Percentiles rank a stretch among this genome's conserved stretches.
Conservation (phyloP, 2,797 vertebrate genomes). For the Diceros bicornis region DNA sequence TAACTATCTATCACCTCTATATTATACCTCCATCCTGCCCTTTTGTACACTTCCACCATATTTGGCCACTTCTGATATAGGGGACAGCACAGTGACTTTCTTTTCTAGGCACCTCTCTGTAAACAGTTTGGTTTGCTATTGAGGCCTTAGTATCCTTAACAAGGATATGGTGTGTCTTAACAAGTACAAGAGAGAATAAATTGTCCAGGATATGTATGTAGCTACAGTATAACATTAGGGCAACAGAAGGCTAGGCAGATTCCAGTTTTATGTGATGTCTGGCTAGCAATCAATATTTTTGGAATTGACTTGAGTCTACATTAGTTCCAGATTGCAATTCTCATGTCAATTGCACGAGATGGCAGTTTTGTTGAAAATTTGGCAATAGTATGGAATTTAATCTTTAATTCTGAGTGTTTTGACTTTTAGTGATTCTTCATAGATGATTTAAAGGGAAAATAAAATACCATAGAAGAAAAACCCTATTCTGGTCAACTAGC, state of each 20-base stretch:
- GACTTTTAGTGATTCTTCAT: slow-evolving; percentile 33
- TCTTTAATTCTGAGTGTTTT: slow-evolving; percentile 40
- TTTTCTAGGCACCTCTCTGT: neutral
- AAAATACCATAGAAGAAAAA: slow-evolving; percentile 5
- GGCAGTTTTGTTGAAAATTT: slow-evolving; percentile 7
- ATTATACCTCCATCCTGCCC: neutral
- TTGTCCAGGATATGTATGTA: neutral
- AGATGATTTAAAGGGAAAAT: neutral
- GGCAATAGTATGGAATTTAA: neutral
- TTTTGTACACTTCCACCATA: too few species aligned
- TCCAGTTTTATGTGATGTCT: neutral
- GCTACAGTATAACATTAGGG: neutral
- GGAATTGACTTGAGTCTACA: neutral
- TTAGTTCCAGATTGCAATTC: slow-evolving; percentile 7
- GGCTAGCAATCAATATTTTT: slow-evolving; percentile 30
- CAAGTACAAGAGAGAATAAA: neutral
- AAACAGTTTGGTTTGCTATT: neutral
- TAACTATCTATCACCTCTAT: neutral
- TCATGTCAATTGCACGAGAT: neutral
- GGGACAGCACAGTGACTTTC: neutral
- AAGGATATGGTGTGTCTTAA: neutral
- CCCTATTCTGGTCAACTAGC: neutral
- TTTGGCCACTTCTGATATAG: neutral
- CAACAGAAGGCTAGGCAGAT: neutral
- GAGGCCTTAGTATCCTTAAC: neutral